phyloP scores from a whole-genome alignment of 2,797 vertebrate species.

The Tympanoctomys barrerae region DNA sequence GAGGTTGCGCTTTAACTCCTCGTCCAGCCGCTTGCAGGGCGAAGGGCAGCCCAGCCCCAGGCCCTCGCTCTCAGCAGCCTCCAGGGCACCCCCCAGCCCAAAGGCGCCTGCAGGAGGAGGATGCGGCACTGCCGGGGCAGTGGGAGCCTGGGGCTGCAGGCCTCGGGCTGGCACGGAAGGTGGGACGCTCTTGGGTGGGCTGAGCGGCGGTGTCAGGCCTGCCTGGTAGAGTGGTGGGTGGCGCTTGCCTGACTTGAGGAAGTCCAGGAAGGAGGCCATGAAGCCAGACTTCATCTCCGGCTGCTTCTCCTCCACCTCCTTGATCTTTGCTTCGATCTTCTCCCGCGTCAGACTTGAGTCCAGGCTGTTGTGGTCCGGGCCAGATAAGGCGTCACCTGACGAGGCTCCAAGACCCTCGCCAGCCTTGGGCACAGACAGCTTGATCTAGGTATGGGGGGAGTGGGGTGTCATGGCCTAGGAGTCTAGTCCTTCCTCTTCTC shows the following conservation, averaged over 20 bases:
- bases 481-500: not conserved
- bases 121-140: conserved; percentile 85
- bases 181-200: conserved; percentile 87
- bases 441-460: conserved; percentile 82
- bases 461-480: not conserved
- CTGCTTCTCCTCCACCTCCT: conserved; percentile 95
- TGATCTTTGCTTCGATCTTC: conserved; percentile 94
- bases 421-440: conserved; percentile 86
- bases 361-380: conserved; percentile 86
- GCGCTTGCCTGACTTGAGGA: conserved; percentile 95
- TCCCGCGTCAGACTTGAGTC: conserved; percentile 93
- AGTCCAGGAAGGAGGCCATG: conserved; percentile 96
- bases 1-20: conserved; percentile 96
- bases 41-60: conserved; percentile 93
- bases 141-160: conserved; percentile 86
- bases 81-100: conserved; percentile 87
- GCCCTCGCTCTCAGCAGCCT: conserved; percentile 92
- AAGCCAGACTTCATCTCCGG: conserved; percentile 95
- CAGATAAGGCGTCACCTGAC: conserved; percentile 67
- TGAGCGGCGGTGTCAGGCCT: conserved; percentile 78
- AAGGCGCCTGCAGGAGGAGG: conserved; percentile 82
- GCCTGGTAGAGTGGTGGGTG: conserved; percentile 88
- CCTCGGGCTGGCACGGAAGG: conserved; percentile 88
- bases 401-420: conserved; percentile 79
- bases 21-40: conserved; percentile 95